phyloP scores from a whole-genome alignment of 1,140 invertebrate species.

The Temnothorax longispinosus region DNA sequence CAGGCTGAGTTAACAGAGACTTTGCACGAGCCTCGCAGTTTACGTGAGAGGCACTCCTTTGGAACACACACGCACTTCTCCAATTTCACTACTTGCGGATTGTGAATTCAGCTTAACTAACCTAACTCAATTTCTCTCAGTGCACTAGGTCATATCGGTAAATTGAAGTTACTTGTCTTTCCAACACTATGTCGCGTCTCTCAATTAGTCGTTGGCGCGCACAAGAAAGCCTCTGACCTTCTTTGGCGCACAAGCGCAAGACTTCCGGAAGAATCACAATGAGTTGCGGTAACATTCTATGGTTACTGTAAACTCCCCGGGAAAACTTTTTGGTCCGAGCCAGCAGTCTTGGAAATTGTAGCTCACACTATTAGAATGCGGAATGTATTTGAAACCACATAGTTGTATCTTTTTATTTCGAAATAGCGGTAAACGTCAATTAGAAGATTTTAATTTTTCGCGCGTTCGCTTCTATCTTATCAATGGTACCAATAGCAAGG shows the following conservation, averaged over 20 bases:
- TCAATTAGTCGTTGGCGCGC: slow-evolving; percentile 66
- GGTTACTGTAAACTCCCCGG: slow-evolving; percentile 31
- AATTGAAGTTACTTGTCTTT: slow-evolving; percentile 80
- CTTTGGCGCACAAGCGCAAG: slow-evolving; percentile 26
- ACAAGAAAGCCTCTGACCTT: slow-evolving; percentile 46
- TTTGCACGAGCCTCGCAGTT: slow-evolving; percentile 8
- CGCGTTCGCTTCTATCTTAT: background rate
- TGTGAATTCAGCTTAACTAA: slow-evolving; percentile 80
- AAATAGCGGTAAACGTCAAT: background rate
- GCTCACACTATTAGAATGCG: background rate
- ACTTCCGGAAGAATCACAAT: slow-evolving; percentile 59
- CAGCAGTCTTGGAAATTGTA: slow-evolving; percentile 19
- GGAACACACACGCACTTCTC: slow-evolving; percentile 41
- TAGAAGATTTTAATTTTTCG: no score
- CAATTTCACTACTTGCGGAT: slow-evolving; percentile 56
- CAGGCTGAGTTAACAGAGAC: slow-evolving; percentile 28
- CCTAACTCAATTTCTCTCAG: slow-evolving; percentile 79
- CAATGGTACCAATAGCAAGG: background rate
- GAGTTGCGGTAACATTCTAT: slow-evolving; percentile 39
- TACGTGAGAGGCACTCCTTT: slow-evolving; percentile 43
- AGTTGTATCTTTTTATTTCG: background rate
- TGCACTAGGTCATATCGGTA: slow-evolving; percentile 79
- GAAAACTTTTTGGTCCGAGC: slow-evolving; percentile 29
- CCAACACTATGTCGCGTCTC: slow-evolving; percentile 58
- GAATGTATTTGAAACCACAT: background rate